Base-by-base conservation (phyloP, 53 echinoderm and acorn worm species). In the Crossaster papposus region DNA sequence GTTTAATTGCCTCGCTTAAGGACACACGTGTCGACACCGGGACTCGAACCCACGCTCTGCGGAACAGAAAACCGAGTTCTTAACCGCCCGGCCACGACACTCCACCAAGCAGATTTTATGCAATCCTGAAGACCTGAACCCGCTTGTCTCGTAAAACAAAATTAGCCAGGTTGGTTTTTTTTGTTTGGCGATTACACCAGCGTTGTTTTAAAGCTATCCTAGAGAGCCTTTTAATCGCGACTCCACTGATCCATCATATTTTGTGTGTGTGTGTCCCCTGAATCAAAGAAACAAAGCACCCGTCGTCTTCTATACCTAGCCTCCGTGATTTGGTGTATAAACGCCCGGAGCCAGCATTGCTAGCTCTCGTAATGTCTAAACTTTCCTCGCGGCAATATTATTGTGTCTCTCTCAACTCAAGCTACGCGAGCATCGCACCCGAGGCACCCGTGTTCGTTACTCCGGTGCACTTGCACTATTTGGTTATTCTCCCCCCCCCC, bases 391-490 rank as follows among this genome's bases (percentile, higher is more conserved):
- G 83, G 85, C 72, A 72, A n/a, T n/a, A n/a, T 34, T 76, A 12
- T 17, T 23, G 80, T 51, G 44, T 44, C 44, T 44, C 44, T 44
- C 5, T 5, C 44, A 5, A 44, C 52, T 31, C 52, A 36, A 4
- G 4, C 2, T 58, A 23, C 34, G 28, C 51, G 52, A n/a, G n/a
- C 85, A 70, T 73, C 73, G 26, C 73, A 64, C 53, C 72, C 52
- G 85, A 54, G 85, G 73, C 73, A 5, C 34, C 14, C 72, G 71
- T 52, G 85, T 85, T 30, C 54, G 29, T 85, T 85, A 65, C 85
- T 54, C 73, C 53, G 53, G 85, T 72, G 72, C 85, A 31, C 72
- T 72, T 85, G 85, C 30, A 85, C 85, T 85, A 72, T 85, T 82
- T 85, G 28, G 78, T 78, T 18, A n/a, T n/a, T n/a, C n/a, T n/a